phyloP scores from a whole-genome alignment of 2,797 vertebrate genomes.

The Cryptoblepharus egeriae region DNA sequence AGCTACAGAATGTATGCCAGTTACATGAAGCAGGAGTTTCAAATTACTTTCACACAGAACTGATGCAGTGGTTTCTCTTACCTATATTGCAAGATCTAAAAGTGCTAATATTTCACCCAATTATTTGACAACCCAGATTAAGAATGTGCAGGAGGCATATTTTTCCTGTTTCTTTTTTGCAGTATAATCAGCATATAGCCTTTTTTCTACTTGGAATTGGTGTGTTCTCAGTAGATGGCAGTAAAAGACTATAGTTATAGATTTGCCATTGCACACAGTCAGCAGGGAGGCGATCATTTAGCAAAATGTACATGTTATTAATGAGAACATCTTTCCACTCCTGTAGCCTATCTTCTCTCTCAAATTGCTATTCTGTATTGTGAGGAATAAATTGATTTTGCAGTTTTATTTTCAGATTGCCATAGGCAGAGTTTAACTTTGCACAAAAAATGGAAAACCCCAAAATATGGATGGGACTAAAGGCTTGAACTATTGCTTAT shows the following conservation, averaged over 20 bases:
- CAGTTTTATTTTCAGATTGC: neutral
- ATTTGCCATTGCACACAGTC: neutral
- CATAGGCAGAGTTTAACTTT: neutral
- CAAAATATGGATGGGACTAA: neutral
- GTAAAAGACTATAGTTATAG: constrained; percentile 43
- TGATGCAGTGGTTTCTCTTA: no score
- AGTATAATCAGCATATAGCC: neutral
- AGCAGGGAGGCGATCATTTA: neutral
- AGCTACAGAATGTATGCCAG: neutral
- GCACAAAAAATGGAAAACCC: neutral
- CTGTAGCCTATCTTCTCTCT: constrained; percentile 1
- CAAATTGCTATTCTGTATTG: constrained; percentile 1
- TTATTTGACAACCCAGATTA: neutral
- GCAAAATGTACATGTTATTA: constrained; percentile 17
- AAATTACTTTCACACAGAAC: neutral
- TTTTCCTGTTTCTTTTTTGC: constrained; percentile 1
- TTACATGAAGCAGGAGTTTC: neutral
- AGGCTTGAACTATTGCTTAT: neutral
- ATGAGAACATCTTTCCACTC: neutral
- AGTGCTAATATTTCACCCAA: neutral
- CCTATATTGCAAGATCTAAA: neutral
- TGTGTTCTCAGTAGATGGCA: constrained; percentile 63
- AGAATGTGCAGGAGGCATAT: neutral
- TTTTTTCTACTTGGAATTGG: neutral
- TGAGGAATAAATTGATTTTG: constrained; percentile 13